phyloP scores from a whole-genome alignment of 1,140 invertebrate genomes.

The Delia radicum region DNA sequence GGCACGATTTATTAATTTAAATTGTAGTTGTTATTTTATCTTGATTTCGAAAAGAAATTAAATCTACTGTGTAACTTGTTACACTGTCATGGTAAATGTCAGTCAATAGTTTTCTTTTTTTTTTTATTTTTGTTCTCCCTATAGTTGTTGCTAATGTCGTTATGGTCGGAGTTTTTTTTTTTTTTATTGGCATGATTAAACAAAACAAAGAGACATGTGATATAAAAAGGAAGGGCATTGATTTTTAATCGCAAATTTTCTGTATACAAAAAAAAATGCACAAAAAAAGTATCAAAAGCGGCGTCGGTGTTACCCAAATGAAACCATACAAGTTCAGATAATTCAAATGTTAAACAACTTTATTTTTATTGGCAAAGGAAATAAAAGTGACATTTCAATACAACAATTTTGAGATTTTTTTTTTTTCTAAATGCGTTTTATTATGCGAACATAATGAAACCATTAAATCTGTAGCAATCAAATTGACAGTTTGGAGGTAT shows the following conservation, averaged over 20 bases:
- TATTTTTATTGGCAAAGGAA: slow-evolving; percentile 17
- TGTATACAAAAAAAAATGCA: neutral
- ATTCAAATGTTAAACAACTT: slow-evolving; percentile 21
- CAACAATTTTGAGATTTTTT: neutral
- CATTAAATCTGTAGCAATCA: too few relatives aligned
- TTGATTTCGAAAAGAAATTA: slow-evolving; percentile 14
- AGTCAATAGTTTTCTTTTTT: neutral
- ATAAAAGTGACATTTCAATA: slow-evolving; percentile 4
- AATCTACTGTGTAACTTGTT: slow-evolving; percentile 21
- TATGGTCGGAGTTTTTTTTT: neutral
- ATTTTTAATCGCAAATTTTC: too few relatives aligned
- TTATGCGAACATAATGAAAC: too few relatives aligned
- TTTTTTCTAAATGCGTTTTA: neutral
- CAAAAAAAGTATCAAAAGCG: neutral
- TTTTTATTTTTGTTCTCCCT: neutral
- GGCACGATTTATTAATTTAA: slow-evolving; percentile 24
- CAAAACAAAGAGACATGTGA: neutral
- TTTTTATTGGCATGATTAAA: neutral
- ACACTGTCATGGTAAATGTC: slow-evolving; percentile 23
- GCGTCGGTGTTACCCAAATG: slow-evolving; percentile 6
- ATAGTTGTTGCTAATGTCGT: neutral
- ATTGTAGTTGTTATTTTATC: slow-evolving; percentile 21
- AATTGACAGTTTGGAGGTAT: too few relatives aligned
- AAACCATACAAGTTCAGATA: neutral
- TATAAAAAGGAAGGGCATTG: neutral